Evolutionary conservation across 1,140 invertebrate species (phyloP), one percentile per base, ranked within the genome.

Genomic region (Sinonovacula constricta): DNA sequence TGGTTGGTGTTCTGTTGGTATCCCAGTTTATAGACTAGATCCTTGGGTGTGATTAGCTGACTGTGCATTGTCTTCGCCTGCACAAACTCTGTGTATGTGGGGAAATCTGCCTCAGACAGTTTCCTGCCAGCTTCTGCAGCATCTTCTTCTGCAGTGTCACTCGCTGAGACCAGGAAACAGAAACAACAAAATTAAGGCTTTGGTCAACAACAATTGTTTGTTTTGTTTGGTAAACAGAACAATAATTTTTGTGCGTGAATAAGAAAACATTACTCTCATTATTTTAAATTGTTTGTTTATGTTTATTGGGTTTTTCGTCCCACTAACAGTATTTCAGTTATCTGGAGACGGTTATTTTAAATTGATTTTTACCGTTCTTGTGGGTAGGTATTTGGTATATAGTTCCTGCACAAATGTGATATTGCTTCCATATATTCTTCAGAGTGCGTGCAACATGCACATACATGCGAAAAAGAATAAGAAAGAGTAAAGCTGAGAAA

Each of bases 11-110:
- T 53, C 24, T 69, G 57, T 56, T 34, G 18, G 59, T 69, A 78
- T 31, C 75, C 66, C 18, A 78, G 56, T 24, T 78, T 78, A 45
- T 78, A 78, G 24, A 78, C 7, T 7, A 78, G 33, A 54, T 78
- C 66, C 45, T 78, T 78, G 1, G 75, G 34, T 1, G 4, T 53
- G 10, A 78, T 59, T n/a, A 60, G 54, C 28, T 24, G 15, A 24
- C 53, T 33, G 3, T 62, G 65, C 18, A 39, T 26, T 10, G 75
- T 69, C 51, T 34, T 78, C 0, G 53, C 33, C 15, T 4, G 3
- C 0, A 69, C 75, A 78, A 49, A 78, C 24, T 75, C 60, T 14
- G 45, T 3, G 24, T 66, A 75, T 14, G n/a, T 56, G 10, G 31
- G 3, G 28, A 63, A 75, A 39, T 75, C 62, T 28, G 28, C n/a